Evolutionary conservation across 2,797 vertebrate genomes (phyloP).

Genomic region (Lepus townsendii): DNA sequence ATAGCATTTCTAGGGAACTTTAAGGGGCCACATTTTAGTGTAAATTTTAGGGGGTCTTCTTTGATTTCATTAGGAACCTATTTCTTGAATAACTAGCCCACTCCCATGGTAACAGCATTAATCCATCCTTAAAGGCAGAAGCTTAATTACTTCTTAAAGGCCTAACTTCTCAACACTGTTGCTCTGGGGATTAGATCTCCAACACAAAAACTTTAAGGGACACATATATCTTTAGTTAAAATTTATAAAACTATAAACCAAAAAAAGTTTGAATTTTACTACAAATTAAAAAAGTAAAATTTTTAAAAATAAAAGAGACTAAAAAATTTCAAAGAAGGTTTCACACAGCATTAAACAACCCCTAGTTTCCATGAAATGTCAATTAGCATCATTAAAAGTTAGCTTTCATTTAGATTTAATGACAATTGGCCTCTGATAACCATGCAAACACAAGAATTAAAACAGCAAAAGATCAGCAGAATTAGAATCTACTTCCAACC

Average conservation of each 20-base stretch:
- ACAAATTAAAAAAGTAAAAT: constrained; percentile 19
- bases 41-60: too few species aligned
- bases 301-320: constrained; percentile 6
- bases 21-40: too few species aligned
- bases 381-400: constrained; percentile 25
- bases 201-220: too few species aligned
- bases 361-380: neutral
- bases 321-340: constrained; percentile 13
- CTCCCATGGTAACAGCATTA: too few species aligned
- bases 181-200: too few species aligned
- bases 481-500: neutral
- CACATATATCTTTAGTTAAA: constrained; percentile 15
- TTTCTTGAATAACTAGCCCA: too few species aligned
- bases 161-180: too few species aligned
- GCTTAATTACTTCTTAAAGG: too few species aligned
- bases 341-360: neutral
- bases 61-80: too few species aligned
- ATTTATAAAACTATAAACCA: neutral
- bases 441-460: constrained; percentile 52
- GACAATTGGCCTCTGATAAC: constrained; percentile 11
- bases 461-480: neutral
- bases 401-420: constrained; percentile 37
- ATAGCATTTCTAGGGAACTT: too few species aligned
- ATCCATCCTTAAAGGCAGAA: too few species aligned
- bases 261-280: constrained; percentile 35